A percentile compares a stretch with the other conserved stretches of the same genome.
These are phyloP conservation scores for Zenarchopterus dispar DNA, from an alignment of 2,797 vertebrate species.

Conservation along the genomic window DNA sequence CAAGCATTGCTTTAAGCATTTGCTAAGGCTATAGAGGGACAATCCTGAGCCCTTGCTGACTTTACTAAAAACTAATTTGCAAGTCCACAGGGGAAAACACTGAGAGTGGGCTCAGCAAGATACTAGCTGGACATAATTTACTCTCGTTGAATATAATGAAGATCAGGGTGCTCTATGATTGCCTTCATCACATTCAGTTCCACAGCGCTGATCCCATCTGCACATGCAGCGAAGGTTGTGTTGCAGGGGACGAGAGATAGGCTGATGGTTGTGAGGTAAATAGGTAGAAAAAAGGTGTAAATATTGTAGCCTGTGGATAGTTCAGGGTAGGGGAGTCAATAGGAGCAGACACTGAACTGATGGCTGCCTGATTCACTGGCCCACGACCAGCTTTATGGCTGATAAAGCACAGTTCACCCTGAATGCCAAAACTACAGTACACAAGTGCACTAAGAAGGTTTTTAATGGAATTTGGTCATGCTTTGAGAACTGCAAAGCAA, in stretches of 20 bases:
- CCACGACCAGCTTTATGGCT: conserved; percentile 69
- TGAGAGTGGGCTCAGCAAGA: conserved; percentile 15
- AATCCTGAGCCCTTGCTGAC: conserved; percentile 9
- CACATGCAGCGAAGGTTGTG: conserved; percentile 25
- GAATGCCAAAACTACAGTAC: conserved; percentile 33
- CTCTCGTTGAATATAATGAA: conserved; percentile 32
- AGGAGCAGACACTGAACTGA: conserved; percentile 65
- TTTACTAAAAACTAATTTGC: conserved; percentile 15
- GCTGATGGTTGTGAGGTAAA: conserved; percentile 34
- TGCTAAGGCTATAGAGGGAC: not conserved
- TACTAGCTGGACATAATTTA: conserved; percentile 33
- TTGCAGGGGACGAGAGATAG: conserved; percentile 30
- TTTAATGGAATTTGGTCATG: conserved; percentile 21
- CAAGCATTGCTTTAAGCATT: conserved; percentile 14
- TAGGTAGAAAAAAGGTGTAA: conserved; percentile 43
- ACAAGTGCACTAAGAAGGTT: conserved; percentile 18
- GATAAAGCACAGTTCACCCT: conserved; percentile 56
- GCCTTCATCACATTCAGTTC: conserved; percentile 39
- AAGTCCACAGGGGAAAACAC: not conserved
- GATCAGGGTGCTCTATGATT: conserved; percentile 30
- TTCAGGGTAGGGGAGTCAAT: conserved; percentile 56
- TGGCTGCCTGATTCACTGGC: conserved; percentile 68
- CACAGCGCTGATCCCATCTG: conserved; percentile 37
- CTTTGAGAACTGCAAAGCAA: conserved; percentile 8
- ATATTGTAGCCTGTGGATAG: conserved; percentile 43